Base-by-base conservation (phyloP, 92 coral and sea anemone species). In the Parazoanthus swiftii region DNA sequence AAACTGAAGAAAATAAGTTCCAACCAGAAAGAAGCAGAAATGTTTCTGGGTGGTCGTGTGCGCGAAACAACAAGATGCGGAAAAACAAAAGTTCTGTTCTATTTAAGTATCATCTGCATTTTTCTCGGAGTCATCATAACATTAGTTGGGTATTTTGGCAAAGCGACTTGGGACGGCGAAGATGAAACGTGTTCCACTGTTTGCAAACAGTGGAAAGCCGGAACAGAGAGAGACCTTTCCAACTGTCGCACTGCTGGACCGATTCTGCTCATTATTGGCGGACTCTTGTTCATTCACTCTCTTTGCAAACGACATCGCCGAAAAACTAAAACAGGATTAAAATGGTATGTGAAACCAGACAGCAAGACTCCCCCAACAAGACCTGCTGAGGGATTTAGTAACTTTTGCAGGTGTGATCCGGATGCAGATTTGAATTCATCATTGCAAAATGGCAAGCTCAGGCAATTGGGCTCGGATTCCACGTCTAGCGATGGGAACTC, bases 221-320 rank as follows among this genome's bases (percentile, higher is more conserved):
- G 26, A 18, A 76, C 80, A 9, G 46, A 42, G 23, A 39, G 25
- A 76, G 48, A 76, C 38, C 80, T 76, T 76, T 51, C 80, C 80
- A 76, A 76, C 51, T 76, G 80, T 39, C 80, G 80, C 26, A 76
- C 39, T n/a, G 80, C 26, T 3, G 80, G 80, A 2, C 80, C 80
- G 46, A 20, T n/a, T 18, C 46, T 76, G 48, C 33, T 76, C 48
- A 44, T 37, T 44, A 18, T 76, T 76, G 80, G 80, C 8, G 80
- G 80, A 9, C 51, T 76, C 14, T 20, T 39, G 33, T 20, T 76
- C n/a, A n/a, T 76, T 0, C n/a, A 25, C 39, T 76, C 33, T 9
- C 46, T 76, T 21, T 76, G 43, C 80, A 76, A 76, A 44, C 50
- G 6, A 76, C 70, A 63, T 23, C 46, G 80, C 46, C 80, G 80